Conservation (phyloP, 2,113 vertebrate genomes). For the Etia nguti region DNA sequence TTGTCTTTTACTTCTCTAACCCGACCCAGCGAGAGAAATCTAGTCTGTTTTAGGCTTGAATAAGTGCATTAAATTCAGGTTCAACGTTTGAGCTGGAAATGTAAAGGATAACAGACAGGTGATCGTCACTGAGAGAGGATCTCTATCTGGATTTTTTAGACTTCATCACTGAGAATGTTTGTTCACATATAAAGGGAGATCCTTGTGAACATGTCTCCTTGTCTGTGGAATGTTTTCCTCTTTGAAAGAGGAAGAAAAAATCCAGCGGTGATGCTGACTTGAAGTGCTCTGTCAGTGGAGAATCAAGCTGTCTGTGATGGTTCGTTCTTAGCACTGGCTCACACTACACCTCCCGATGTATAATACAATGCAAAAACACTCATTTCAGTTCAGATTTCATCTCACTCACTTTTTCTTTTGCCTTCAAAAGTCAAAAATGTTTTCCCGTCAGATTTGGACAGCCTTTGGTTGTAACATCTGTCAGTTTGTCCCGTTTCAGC, state of each 20-base stretch:
- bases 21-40: not conserved
- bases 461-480: fast-evolving
- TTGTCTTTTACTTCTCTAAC: fast-evolving
- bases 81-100: not conserved
- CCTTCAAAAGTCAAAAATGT: not conserved
- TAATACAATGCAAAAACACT: not conserved
- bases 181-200: not conserved
- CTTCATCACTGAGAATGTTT: not conserved
- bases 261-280: not conserved
- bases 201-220: not conserved
- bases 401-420: not conserved
- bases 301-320: not conserved
- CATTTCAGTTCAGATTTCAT: not conserved
- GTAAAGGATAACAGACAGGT: not conserved
- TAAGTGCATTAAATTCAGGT: not conserved
- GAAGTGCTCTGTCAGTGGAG: not conserved
- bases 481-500: not conserved
- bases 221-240: not conserved
- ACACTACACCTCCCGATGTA: not conserved
- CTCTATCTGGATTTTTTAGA: not conserved
- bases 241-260: not conserved
- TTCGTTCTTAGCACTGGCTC: not conserved
- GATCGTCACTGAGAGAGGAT: not conserved
- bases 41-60: fast-evolving
- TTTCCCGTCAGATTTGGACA: not conserved